These are phyloP conservation scores for Nephila pilipes DNA, from an alignment of 1,140 invertebrate genomes.

Conservation along the genomic window DNA sequence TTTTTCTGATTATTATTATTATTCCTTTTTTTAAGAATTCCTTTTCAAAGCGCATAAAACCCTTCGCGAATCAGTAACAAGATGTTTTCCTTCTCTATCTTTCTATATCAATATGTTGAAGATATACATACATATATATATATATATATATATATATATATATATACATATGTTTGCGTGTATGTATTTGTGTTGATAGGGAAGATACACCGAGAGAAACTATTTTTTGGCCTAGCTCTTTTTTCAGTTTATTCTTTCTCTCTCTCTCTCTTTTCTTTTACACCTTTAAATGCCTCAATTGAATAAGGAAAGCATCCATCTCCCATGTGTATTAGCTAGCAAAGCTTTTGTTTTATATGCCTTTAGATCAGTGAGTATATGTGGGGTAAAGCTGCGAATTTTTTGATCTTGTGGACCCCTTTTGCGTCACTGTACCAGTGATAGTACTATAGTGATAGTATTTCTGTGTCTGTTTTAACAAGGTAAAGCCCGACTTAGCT, in stretches of 20 bases:
- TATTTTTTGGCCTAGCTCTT: not conserved
- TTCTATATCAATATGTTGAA: not conserved
- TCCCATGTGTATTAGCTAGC: conserved; percentile 47
- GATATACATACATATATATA: conserved; percentile 10
- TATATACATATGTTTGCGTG: not conserved
- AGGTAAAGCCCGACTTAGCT: conserved; percentile 52
- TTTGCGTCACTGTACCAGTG: not conserved
- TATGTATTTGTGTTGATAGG: not conserved
- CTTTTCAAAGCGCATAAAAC: conserved; percentile 42
- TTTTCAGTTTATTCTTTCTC: not conserved
- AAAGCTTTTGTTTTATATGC: conserved; percentile 38
- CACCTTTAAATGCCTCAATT: conserved; percentile 65
- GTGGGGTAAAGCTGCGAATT: conserved; percentile 35
- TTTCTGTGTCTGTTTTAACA: conserved; percentile 52
- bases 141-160: conserved; percentile 6
- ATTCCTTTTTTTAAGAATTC: not conserved
- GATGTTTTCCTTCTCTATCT: conserved; percentile 47
- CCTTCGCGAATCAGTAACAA: conserved; percentile 47
- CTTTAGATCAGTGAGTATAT: conserved; percentile 15
- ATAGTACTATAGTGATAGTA: not conserved
- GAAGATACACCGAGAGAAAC: not conserved
- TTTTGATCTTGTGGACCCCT: conserved; percentile 49
- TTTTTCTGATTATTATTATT: conserved; percentile 10
- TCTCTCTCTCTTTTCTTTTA: not conserved
- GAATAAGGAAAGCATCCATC: conserved; percentile 58